These are phyloP conservation scores for Lateolabrax maculatus DNA, from an alignment of 2,797 vertebrate species.

Conservation along the genomic window DNA sequence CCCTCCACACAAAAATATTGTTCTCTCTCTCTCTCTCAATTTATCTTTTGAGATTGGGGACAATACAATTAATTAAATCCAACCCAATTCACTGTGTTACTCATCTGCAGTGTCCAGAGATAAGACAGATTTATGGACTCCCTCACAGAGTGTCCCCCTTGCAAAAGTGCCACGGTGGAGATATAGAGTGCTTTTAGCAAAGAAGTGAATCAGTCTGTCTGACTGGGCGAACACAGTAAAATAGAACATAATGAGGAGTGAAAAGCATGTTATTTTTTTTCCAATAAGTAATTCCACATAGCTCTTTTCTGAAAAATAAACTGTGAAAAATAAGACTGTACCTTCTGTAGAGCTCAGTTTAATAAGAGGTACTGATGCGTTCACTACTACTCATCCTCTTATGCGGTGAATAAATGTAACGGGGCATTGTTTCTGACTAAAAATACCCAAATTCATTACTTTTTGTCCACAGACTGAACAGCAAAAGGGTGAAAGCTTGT, in stretches of 20 bases:
- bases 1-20: slow-evolving; percentile 36
- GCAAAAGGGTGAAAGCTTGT: slow-evolving; percentile 12
- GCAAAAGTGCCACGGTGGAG: slow-evolving; percentile 32
- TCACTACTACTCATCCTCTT: slow-evolving; percentile 48
- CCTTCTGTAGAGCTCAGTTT: slow-evolving; percentile 41
- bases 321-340: slow-evolving; percentile 40
- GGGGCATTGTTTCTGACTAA: slow-evolving; percentile 36
- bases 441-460: slow-evolving; percentile 22
- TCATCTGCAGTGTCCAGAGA: slow-evolving; percentile 60
- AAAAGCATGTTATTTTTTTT: slow-evolving; percentile 58
- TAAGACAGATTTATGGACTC: slow-evolving; percentile 72
- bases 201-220: slow-evolving; percentile 52
- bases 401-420: not conserved
- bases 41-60: slow-evolving; percentile 61
- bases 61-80: slow-evolving; percentile 68
- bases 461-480: slow-evolving; percentile 16
- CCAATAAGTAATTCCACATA: slow-evolving; percentile 40
- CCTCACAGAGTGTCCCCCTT: slow-evolving; percentile 32
- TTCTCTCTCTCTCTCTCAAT: slow-evolving; percentile 37
- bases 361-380: slow-evolving; percentile 51
- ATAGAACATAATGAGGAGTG: slow-evolving; percentile 54
- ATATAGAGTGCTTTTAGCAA: slow-evolving; percentile 63
- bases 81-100: slow-evolving; percentile 28
- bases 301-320: slow-evolving; percentile 27
- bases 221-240: slow-evolving; percentile 49